phyloP scores from a whole-genome alignment of 2,113 vertebrate species.

The Esox niger region DNA sequence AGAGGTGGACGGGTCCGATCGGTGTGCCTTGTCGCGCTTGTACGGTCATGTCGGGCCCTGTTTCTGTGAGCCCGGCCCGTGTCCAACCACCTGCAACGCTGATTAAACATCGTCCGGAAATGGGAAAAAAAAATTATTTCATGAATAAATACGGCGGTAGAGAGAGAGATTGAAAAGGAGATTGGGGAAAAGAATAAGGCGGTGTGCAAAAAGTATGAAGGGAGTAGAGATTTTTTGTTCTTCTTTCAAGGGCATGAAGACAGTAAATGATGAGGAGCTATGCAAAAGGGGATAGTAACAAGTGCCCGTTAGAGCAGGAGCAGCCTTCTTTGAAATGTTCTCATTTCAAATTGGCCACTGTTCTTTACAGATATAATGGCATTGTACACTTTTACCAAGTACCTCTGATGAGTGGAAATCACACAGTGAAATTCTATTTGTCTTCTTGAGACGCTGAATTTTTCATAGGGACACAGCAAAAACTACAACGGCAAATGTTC shows the following conservation, averaged over 20 bases:
- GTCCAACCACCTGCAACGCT: constrained; percentile 5
- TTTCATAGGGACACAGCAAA: neutral
- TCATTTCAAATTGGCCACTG: constrained; percentile 1
- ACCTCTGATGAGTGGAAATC: constrained; percentile 26
- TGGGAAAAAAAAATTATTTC: neutral
- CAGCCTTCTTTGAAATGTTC: constrained; percentile 13
- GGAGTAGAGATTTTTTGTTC: too few relatives aligned
- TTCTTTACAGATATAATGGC: constrained; percentile 4
- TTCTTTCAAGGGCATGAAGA: too few relatives aligned
- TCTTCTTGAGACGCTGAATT: constrained; percentile 17
- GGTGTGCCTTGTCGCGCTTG: constrained; percentile 10
- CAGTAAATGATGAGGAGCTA: too few relatives aligned
- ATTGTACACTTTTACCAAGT: neutral
- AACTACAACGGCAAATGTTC: neutral
- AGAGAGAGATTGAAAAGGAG: neutral
- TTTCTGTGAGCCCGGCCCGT: too few relatives aligned
- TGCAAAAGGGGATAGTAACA: too few relatives aligned
- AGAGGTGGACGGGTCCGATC: constrained; percentile 42
- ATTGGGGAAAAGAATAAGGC: too few relatives aligned
- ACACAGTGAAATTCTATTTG: neutral
- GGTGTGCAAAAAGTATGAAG: too few relatives aligned
- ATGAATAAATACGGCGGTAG: neutral
- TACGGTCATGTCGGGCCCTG: constrained; percentile 5
- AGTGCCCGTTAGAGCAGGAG: too few relatives aligned
- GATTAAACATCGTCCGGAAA: neutral